phyloP scores from a whole-genome alignment of 2,888 invertebrate species.

The Lagria hirta region DNA sequence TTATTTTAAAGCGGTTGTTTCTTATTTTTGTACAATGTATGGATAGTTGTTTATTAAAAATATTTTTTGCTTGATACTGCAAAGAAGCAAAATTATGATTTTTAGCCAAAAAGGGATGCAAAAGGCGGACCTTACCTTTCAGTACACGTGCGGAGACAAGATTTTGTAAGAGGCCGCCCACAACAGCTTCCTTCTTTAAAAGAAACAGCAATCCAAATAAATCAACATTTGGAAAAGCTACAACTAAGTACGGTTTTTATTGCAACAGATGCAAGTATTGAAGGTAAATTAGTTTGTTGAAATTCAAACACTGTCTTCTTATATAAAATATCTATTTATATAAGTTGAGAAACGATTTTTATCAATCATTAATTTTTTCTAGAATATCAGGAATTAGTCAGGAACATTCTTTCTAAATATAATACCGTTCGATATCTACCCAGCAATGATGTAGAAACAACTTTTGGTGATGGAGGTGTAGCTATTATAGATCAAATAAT shows the following conservation, averaged over 20 bases:
- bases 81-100: slow-evolving; percentile 22
- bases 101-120: slow-evolving; percentile 56
- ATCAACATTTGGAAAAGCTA: slow-evolving; percentile 59
- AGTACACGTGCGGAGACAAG: slow-evolving; percentile 84
- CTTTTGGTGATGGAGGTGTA: slow-evolving; percentile 77
- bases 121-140: slow-evolving; percentile 74
- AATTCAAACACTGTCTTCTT: not conserved
- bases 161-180: slow-evolving; percentile 77
- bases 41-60: too few relatives aligned
- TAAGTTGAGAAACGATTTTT: too few relatives aligned
- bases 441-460: slow-evolving; percentile 53
- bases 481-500: slow-evolving; percentile 96
- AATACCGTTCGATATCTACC: slow-evolving; percentile 55
- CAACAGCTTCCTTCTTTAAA: slow-evolving; percentile 77
- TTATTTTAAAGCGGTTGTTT: too few relatives aligned
- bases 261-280: slow-evolving; percentile 77
- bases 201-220: slow-evolving; percentile 75
- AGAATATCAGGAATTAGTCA: slow-evolving; percentile 59
- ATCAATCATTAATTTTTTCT: slow-evolving; percentile 23
- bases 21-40: too few relatives aligned
- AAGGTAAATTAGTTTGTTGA: slow-evolving; percentile 48
- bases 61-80: too few relatives aligned
- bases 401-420: slow-evolving; percentile 50
- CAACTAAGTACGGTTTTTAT: slow-evolving; percentile 70
- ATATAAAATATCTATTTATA: slow-evolving; percentile 2